Conservation (phyloP, 2,888 invertebrate genomes). For the Diarsia mendica region DNA sequence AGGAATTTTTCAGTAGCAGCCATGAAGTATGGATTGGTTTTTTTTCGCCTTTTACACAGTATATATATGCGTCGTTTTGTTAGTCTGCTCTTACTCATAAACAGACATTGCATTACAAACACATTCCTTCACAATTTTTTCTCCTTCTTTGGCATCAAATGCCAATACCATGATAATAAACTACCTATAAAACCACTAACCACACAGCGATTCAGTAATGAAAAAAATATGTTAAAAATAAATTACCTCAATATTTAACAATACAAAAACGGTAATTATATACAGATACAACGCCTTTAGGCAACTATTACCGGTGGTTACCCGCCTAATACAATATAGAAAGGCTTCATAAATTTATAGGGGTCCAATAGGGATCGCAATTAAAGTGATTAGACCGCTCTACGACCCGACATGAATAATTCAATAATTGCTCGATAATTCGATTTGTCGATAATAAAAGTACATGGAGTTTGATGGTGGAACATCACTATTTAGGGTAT, state of each 20-base stretch:
- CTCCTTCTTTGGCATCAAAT: too few species aligned
- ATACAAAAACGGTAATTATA: conserved; percentile 49
- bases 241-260: conserved; percentile 18
- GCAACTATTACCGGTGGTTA: conserved; percentile 57
- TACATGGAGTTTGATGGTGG: conserved; percentile 17
- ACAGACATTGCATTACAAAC: too few species aligned
- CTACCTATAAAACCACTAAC: too few species aligned
- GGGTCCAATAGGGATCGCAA: conserved; percentile 61
- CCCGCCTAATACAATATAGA: conserved; percentile 66
- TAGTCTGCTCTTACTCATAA: too few species aligned
- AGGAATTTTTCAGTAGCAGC: too few species aligned
- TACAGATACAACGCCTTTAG: conserved; percentile 59
- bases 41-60: too few species aligned
- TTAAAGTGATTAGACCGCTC: conserved; percentile 68
- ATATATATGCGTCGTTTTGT: too few species aligned
- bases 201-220: too few species aligned
- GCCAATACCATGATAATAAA: too few species aligned
- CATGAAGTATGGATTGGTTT: too few species aligned
- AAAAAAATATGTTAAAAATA: background rate
- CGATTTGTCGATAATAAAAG: conserved; percentile 48
- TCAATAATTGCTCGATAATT: conserved; percentile 69
- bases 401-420: conserved; percentile 69
- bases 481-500: conserved; percentile 31
- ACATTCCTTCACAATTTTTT: too few species aligned
- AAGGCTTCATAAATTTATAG: conserved; percentile 70